Evolutionary conservation across 2,888 invertebrate genomes (phyloP).

Genomic region (Anarsia innoxiella): DNA sequence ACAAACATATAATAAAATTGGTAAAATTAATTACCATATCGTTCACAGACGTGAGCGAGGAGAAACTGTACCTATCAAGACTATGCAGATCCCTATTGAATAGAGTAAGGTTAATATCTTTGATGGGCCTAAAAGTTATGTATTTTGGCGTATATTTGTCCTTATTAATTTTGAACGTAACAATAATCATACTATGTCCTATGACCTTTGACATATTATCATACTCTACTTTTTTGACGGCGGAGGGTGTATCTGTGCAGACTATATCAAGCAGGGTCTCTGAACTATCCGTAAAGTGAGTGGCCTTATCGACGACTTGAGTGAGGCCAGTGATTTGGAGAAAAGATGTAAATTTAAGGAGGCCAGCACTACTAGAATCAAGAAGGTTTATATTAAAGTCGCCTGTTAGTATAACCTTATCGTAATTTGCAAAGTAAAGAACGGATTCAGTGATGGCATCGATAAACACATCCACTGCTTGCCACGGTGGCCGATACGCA

Average conservation of each 20-base stretch:
- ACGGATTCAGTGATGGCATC: too few species aligned
- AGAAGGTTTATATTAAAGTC: too few species aligned
- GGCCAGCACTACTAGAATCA: too few species aligned
- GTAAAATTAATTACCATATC: neutral
- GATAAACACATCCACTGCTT: too few species aligned
- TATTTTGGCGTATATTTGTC: neutral
- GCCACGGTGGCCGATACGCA: too few species aligned
- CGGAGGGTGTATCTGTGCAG: conserved; percentile 1
- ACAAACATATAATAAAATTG: neutral
- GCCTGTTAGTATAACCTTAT: too few species aligned
- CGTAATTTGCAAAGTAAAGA: too few species aligned
- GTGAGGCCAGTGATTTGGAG: neutral
- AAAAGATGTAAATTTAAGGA: conserved; percentile 2
- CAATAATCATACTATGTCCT: too few species aligned
- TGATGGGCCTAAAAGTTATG: conserved; percentile 1
- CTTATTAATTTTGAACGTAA: conserved; percentile 4
- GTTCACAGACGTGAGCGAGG: neutral
- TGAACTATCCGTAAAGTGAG: neutral
- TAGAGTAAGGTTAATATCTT: neutral
- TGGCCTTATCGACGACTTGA: neutral
- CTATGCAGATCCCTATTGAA: neutral
- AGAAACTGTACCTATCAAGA: neutral
- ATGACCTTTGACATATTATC: neutral
- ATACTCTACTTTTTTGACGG: neutral
- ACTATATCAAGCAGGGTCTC: conserved; percentile 1